Evolutionary conservation across 2,797 vertebrate genomes (phyloP).

Genomic region (Typhlichthys subterraneus): DNA sequence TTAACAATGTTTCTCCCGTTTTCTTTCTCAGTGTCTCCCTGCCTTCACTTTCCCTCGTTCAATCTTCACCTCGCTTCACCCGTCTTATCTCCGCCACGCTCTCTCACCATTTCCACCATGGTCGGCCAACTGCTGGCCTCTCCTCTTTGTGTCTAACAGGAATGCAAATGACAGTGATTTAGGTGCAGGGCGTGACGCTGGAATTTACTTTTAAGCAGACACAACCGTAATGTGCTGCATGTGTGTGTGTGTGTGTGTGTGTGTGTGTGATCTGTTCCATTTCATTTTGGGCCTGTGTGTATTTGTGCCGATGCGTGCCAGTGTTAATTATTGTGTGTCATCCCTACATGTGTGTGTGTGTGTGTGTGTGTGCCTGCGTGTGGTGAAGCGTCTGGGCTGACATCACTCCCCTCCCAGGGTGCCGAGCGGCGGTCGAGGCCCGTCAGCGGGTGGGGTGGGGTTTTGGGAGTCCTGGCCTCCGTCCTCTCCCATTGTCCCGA

Average conservation of each 20-base stretch:
- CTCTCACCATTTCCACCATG: constrained; percentile 42
- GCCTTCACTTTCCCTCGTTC: too few relatives aligned
- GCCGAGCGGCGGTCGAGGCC: constrained; percentile 34
- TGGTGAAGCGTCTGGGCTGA: constrained; percentile 35
- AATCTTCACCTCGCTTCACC: background rate
- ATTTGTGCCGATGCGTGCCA: background rate
- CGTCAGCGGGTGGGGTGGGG: background rate
- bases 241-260: constrained; percentile 14
- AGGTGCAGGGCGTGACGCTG: constrained; percentile 51
- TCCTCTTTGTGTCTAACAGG: constrained; percentile 39
- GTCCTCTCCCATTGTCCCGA: constrained; percentile 48
- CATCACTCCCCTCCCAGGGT: constrained; percentile 45
- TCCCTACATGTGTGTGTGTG: constrained; percentile 1
- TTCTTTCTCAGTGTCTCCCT: too few relatives aligned
- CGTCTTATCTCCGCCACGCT: constrained; percentile 9
- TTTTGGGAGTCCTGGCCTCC: constrained; percentile 39
- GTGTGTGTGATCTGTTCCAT: background rate
- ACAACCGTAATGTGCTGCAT: constrained; percentile 28
- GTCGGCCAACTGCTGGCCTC: constrained; percentile 26
- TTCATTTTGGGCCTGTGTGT: background rate
- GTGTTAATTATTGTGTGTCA: background rate
- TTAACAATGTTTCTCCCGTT: too few relatives aligned
- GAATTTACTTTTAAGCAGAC: constrained; percentile 45
- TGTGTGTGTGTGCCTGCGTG: constrained; percentile 10
- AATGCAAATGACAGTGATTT: constrained; percentile 64